Base-by-base conservation (phyloP, 1,140 invertebrate species). In the Portunus trituberculatus region DNA sequence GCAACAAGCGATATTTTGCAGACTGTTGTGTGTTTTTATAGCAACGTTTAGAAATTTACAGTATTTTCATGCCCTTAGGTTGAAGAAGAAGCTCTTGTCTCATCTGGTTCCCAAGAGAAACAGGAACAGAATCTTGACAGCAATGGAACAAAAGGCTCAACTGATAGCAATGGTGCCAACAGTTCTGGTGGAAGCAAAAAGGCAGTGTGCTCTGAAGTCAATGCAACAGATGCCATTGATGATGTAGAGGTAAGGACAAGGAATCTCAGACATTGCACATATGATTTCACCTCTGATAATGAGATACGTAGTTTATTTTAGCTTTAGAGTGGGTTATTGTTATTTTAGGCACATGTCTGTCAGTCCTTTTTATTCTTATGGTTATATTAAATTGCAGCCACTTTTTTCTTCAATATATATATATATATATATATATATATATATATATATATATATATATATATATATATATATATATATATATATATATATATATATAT, bases 101-200 rank as follows among this genome's bases (percentile, higher is more conserved):
- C 94, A 45, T 95, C 94, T 31, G 94, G 94, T 0, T 95, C 94
- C 67, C 20, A 91, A 46, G 94, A 95, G 39, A 93, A 95, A n/a
- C 91, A 95, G 45, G 94, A 95, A 31, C 20, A 67, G 48, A 67
- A 67, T 46, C 32, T 46, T 92, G 94, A 92, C 28, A 87, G 83
- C 46, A 95, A 59, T 31, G 59, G 52, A 59, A 91, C 83, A 48
- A 88, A 87, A 16, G 82, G 88, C 29, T 52, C 46, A 14, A 46
- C 20, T 25, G 92, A 84, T 67, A 48, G 82, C 20, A 76, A n/a
- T 82, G 87, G 91, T 86, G 82, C 59, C 59, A 94, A 29, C 48
- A 46, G 45, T 12, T 46, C 52, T 88, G 84, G 29, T 32, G 90
- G 91, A 48, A 95, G 94, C 91, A 95, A 95, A 48, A 95, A 95